Evolutionary conservation across 1,140 invertebrate genomes (phyloP).

Genomic region (Drosophila mayri): DNA sequence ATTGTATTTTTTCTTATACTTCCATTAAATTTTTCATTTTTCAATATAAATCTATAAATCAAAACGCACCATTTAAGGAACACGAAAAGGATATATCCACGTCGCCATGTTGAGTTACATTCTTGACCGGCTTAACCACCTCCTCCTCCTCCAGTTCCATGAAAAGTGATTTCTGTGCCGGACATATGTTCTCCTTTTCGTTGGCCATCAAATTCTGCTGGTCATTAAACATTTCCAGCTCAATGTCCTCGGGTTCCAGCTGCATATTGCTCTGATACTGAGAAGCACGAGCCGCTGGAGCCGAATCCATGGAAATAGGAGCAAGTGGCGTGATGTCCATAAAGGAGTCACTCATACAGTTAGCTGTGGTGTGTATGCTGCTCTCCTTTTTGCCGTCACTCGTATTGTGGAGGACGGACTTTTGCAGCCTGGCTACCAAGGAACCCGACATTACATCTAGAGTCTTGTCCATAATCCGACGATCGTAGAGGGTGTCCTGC

Average conservation of each 20-base stretch:
- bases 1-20: background rate
- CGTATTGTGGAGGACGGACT: background rate
- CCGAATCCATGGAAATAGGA: background rate
- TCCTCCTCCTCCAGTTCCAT: slow-evolving; percentile 17
- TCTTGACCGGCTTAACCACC: background rate
- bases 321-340: slow-evolving; percentile 42
- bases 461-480: slow-evolving; percentile 47
- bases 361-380: background rate
- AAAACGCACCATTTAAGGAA: slow-evolving; percentile 13
- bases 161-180: slow-evolving; percentile 5
- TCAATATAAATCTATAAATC: too few species aligned
- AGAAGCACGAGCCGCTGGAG: background rate
- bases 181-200: slow-evolving; percentile 13
- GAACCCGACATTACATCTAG: slow-evolving; percentile 52
- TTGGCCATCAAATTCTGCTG: background rate
- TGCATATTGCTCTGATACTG: slow-evolving; percentile 14
- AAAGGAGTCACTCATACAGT: slow-evolving; percentile 22
- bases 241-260: background rate
- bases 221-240: background rate
- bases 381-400: background rate
- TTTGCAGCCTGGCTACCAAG: slow-evolving; percentile 12
- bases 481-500: slow-evolving; percentile 15
- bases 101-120: background rate
- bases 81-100: slow-evolving; percentile 7
- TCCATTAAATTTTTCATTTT: background rate